Percentiles rank a stretch among this genome's conserved stretches.
phyloP scores from a whole-genome alignment of 2,113 vertebrate genomes.

The Thunnus thynnus region DNA sequence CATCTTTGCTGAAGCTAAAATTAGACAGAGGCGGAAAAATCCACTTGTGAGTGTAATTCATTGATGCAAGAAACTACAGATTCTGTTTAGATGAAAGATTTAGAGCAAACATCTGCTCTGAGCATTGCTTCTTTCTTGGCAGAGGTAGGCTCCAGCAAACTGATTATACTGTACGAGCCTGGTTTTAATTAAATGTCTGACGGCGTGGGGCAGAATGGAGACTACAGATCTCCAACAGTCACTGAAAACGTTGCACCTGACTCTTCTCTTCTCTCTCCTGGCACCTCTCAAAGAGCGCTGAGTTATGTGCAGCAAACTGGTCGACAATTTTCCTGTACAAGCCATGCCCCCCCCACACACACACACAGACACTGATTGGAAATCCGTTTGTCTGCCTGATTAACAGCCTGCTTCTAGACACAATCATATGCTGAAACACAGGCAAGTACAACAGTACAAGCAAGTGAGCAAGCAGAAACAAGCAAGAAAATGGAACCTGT shows the following conservation, averaged over 20 bases:
- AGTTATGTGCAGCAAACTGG: not conserved
- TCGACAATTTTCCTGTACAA: not conserved
- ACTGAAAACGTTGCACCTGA: constrained; percentile 49
- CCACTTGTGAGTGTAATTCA: constrained; percentile 50
- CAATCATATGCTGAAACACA: not conserved
- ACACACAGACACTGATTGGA: constrained; percentile 25
- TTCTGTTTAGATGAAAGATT: constrained; percentile 55
- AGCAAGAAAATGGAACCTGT: constrained; percentile 3
- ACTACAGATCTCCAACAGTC: constrained; percentile 41
- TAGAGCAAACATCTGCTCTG: constrained; percentile 64
- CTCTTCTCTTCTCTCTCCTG: constrained; percentile 26
- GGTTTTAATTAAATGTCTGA: constrained; percentile 77
- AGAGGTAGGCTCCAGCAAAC: constrained; percentile 48
- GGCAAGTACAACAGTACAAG: not conserved
- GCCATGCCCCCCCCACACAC: not conserved
- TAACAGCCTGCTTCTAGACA: constrained; percentile 19
- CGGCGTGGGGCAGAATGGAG: constrained; percentile 55
- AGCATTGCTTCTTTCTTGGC: constrained; percentile 36
- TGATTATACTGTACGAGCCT: constrained; percentile 57
- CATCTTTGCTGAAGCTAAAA: constrained; percentile 53
- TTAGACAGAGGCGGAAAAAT: constrained; percentile 49
- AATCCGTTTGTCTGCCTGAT: constrained; percentile 39
- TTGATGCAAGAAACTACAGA: constrained; percentile 36
- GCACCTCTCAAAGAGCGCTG: not conserved
- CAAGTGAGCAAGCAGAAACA: constrained; percentile 9